Percentiles rank a stretch among this genome's conserved stretches.
phyloP scores from a whole-genome alignment of 2,797 vertebrate species.

The Anabacerthia variegaticeps region DNA sequence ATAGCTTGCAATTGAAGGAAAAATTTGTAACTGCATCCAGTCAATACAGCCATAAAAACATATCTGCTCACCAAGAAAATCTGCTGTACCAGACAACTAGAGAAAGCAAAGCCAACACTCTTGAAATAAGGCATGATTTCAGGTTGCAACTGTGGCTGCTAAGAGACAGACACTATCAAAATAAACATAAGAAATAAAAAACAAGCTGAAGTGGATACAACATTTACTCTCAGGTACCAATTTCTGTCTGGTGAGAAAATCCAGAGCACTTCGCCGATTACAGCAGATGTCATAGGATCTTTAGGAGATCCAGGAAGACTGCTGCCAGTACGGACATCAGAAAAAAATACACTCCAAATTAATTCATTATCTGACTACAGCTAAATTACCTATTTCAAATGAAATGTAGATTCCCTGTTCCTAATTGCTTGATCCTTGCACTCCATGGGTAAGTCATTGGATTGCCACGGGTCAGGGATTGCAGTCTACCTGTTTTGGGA shows the following conservation, averaged over 20 bases:
- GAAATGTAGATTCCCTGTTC: background rate
- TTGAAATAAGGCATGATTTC: slow-evolving; percentile 25
- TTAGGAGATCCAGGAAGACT: slow-evolving; percentile 26
- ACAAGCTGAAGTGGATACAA: background rate
- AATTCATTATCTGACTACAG: background rate
- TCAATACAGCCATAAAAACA: background rate
- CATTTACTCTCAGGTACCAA: slow-evolving; percentile 32
- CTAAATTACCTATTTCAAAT: background rate
- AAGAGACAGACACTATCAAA: slow-evolving; percentile 24
- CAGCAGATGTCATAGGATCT: background rate
- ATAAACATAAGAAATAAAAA: slow-evolving; percentile 32
- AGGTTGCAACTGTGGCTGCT: slow-evolving; percentile 36
- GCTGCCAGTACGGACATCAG: background rate
- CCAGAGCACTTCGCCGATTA: slow-evolving; percentile 17
- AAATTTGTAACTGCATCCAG: background rate
- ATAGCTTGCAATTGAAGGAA: slow-evolving; percentile 2
- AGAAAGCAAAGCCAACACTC: background rate
- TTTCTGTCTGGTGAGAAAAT: slow-evolving; percentile 39
- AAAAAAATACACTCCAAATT: background rate
- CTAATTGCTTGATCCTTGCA: background rate
- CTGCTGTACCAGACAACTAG: background rate
- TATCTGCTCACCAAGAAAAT: slow-evolving; percentile 8
- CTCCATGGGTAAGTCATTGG: background rate
- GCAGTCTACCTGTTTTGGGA: background rate
- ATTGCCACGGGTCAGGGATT: background rate